Conservation (phyloP, 2,113 vertebrate genomes). For the Hiodon tergisus region DNA sequence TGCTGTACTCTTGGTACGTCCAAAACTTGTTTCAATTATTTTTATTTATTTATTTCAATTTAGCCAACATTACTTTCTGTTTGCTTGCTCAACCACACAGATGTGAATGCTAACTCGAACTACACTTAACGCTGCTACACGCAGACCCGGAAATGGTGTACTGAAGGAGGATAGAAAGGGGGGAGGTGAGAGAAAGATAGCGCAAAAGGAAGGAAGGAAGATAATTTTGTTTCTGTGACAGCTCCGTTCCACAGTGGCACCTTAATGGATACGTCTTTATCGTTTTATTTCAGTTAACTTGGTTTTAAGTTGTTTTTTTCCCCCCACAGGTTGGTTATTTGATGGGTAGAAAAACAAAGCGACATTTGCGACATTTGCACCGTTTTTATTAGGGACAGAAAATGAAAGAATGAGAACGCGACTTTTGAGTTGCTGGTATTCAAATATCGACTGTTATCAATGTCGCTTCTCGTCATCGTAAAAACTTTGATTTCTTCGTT, state of each 20-base stretch:
- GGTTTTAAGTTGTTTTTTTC: neutral
- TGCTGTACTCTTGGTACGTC: neutral
- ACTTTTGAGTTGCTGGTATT: conserved; percentile 2
- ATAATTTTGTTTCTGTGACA: conserved; percentile 19
- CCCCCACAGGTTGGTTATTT: no score
- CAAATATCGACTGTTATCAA: neutral
- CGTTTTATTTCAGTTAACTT: conserved; percentile 3
- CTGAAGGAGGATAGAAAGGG: conserved; percentile 18
- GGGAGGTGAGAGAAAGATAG: conserved; percentile 13
- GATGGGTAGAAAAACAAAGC: neutral
- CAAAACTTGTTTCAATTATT: neutral
- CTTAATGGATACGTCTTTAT: conserved; percentile 22
- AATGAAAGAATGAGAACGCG: neutral
- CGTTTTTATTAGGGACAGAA: neutral
- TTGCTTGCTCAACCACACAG: neutral
- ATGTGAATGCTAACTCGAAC: neutral
- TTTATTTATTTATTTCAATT: neutral
- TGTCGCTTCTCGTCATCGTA: neutral
- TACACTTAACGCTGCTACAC: neutral
- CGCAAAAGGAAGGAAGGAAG: conserved; percentile 17
- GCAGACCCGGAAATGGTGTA: conserved; percentile 56
- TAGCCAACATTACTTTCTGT: neutral
- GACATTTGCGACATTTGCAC: neutral
- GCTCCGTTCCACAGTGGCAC: conserved; percentile 11
- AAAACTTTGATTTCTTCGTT: neutral